Evolutionary conservation across 2,113 vertebrate species (phyloP).

Genomic region (Sorex araneus): DNA sequence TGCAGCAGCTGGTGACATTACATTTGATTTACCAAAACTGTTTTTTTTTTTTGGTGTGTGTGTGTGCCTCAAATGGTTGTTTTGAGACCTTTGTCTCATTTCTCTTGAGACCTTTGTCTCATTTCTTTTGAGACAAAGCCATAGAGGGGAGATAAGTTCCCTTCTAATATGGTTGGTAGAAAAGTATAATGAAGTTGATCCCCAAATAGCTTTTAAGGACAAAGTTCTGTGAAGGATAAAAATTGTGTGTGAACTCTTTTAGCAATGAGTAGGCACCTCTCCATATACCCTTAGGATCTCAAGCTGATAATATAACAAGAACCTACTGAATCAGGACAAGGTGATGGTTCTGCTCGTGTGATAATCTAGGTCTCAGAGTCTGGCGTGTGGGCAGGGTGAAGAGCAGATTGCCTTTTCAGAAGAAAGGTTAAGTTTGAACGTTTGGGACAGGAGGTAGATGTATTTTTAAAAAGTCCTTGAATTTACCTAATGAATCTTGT

Average conservation of each 20-base stretch:
- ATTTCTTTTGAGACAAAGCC: constrained; percentile 11
- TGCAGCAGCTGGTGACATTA: not conserved
- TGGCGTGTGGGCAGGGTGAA: constrained; percentile 65
- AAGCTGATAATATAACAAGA: constrained; percentile 75
- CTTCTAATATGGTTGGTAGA: not conserved
- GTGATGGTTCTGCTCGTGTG: constrained; percentile 79
- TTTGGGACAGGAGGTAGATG: constrained; percentile 81
- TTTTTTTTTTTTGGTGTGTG: not conserved
- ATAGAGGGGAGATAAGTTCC: constrained; percentile 6
- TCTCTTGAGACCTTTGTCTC: not conserved
- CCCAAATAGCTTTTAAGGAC: constrained; percentile 59
- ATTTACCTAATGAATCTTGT: constrained; percentile 80
- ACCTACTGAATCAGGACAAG: constrained; percentile 76
- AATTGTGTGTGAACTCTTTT: constrained; percentile 31
- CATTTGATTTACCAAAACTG: not conserved
- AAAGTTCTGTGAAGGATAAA: constrained; percentile 76
- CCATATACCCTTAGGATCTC: constrained; percentile 79
- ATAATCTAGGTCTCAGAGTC: constrained; percentile 83
- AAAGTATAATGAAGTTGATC: constrained; percentile 60
- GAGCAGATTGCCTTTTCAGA: constrained; percentile 83
- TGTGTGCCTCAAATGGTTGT: not conserved
- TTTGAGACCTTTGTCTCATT: constrained; percentile 35
- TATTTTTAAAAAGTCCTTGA: constrained; percentile 81
- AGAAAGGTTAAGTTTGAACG: constrained; percentile 81
- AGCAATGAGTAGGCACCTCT: constrained; percentile 71